Evolutionary conservation across 2,888 invertebrate genomes (phyloP).

Genomic region (Leptopilina syphax): DNA sequence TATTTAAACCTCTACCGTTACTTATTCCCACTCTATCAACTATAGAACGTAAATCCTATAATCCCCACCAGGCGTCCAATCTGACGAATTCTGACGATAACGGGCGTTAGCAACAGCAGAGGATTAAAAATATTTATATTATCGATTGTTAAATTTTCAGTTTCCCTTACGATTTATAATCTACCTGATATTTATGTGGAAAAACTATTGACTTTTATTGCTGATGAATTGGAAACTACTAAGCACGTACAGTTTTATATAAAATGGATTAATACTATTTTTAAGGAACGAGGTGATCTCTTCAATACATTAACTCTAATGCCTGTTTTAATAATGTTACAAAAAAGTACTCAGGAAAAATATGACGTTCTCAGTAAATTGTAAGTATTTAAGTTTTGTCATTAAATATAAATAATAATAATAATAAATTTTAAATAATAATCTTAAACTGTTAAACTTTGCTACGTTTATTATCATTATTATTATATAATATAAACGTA

Average conservation of each 20-base stretch:
- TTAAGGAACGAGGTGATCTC: slow-evolving; percentile 82
- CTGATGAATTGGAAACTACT: slow-evolving; percentile 86
- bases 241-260: slow-evolving; percentile 94
- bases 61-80: too few relatives aligned
- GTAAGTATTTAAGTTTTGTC: slow-evolving; percentile 79
- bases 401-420: slow-evolving; percentile 38
- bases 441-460: too few relatives aligned
- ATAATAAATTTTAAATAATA: too few relatives aligned
- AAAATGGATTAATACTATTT: slow-evolving; percentile 85
- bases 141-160: slow-evolving; percentile 77
- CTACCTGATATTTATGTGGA: slow-evolving; percentile 88
- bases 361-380: slow-evolving; percentile 90
- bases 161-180: slow-evolving; percentile 84
- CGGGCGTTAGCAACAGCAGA: too few relatives aligned
- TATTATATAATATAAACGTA: too few relatives aligned
- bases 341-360: slow-evolving; percentile 88
- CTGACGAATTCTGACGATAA: too few relatives aligned
- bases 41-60: too few relatives aligned
- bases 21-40: too few relatives aligned
- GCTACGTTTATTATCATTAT: too few relatives aligned
- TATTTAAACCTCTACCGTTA: too few relatives aligned
- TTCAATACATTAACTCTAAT: slow-evolving; percentile 80
- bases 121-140: too few relatives aligned
- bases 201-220: slow-evolving; percentile 84
- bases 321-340: slow-evolving; percentile 84